Base-by-base conservation (phyloP, 2,888 invertebrate species). In the Suillia variegata region DNA sequence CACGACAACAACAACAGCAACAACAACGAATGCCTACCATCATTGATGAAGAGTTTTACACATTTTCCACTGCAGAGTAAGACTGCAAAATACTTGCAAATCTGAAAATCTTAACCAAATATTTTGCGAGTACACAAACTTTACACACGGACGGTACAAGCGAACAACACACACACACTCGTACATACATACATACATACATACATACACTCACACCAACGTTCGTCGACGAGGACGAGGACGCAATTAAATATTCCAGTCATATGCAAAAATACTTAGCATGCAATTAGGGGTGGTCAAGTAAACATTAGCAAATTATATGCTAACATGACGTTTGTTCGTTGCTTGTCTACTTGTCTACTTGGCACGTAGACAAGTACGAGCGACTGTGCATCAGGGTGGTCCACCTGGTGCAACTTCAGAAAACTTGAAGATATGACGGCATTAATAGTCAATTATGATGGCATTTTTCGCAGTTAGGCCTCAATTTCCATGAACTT, bases 251-350 rank as follows among this genome's bases (percentile, higher is more conserved):
- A 66, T 64, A 68, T 69, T 65, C 66, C 59, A 60, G 64, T 64
- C 70, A 65, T 64, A 63, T 59, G 63, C 55, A 62, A 69, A 67
- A 71, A 70, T 71, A 67, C 70, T 73, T 74, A 72, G 71, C 74
- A 73, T 72, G 67, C 71, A 71, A 74, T 73, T 73, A 74, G 67
- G 69, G 66, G 67, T 65, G 74, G 74, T 74, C 74, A 72, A 71
- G 71, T 72, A 72, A 74, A 74, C 74, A 74, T 70, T 69, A 69
- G 67, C 70, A 73, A 73, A 74, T 74, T 73, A 73, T 73, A 73
- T 71, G 71, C 70, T 66, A 71, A 72, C 74, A 70, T 68, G 67
- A 65, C 65, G 62, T 63, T 65, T 56, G 66, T 50, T 56, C 47
- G 47, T 55, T 22, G 58, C 51, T 54, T 57, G 49, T 59, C 18